Conservation (phyloP, 1,140 invertebrate species). For the Latrodectus geometricus region DNA sequence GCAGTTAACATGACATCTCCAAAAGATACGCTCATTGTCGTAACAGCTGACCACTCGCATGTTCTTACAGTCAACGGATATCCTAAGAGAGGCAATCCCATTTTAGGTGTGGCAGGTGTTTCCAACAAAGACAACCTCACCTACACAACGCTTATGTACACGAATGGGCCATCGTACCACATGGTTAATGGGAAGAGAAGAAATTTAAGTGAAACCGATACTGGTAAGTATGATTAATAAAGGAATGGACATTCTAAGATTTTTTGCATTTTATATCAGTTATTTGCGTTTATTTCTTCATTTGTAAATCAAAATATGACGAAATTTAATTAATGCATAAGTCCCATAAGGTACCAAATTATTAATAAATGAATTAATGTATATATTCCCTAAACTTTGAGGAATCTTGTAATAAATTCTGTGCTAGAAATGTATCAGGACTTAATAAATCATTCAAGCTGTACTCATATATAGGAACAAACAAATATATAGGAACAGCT, state of each 20-base stretch:
- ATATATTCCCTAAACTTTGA: no score
- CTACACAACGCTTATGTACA: constrained; percentile 65
- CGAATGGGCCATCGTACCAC: constrained; percentile 64
- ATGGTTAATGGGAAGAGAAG: constrained; percentile 50
- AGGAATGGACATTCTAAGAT: neutral
- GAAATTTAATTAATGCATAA: no score
- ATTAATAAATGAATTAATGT: no score
- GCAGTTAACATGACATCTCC: constrained; percentile 65
- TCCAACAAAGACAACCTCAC: constrained; percentile 63
- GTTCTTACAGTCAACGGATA: constrained; percentile 67
- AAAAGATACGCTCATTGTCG: constrained; percentile 65
- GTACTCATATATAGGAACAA: no score
- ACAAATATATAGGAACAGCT: no score
- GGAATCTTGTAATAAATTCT: no score
- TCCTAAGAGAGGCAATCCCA: constrained; percentile 65
- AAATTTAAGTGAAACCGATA: constrained; percentile 57
- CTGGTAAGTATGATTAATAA: constrained; percentile 25
- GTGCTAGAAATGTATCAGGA: no score
- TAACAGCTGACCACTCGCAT: constrained; percentile 68
- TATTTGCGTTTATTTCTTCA: neutral
- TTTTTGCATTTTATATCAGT: neutral
- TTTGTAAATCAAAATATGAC: no score
- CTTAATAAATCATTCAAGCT: no score
- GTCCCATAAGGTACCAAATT: no score
- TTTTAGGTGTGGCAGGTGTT: constrained; percentile 62